These are phyloP conservation scores for Wiebesia pumilae DNA, from an alignment of 1,140 invertebrate species.

Conservation along the genomic window DNA sequence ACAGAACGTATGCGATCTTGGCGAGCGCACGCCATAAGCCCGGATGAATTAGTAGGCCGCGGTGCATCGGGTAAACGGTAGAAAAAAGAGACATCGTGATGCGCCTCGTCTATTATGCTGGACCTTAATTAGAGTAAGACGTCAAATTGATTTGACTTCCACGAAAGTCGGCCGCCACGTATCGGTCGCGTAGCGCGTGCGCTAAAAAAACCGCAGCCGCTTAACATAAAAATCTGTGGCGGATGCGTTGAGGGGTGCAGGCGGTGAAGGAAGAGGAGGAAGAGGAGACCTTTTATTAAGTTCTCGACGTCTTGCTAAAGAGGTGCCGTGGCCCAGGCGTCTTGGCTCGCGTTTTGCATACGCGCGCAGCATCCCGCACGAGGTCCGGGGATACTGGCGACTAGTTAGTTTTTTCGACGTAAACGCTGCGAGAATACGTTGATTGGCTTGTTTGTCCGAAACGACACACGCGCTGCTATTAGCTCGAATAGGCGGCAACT, in stretches of 20 bases:
- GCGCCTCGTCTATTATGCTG: slow-evolving; percentile 31
- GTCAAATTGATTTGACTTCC: slow-evolving; percentile 49
- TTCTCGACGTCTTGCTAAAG: slow-evolving; percentile 44
- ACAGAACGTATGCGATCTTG: background rate
- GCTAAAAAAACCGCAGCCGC: slow-evolving; percentile 6
- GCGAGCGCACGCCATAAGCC: background rate
- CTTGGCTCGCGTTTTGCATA: slow-evolving; percentile 17
- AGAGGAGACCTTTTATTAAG: slow-evolving; percentile 13
- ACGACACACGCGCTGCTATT: slow-evolving; percentile 14
- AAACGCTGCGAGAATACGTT: background rate
- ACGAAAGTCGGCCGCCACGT: slow-evolving; percentile 6
- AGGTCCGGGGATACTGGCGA: background rate
- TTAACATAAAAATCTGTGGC: slow-evolving; percentile 40
- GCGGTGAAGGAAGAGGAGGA: background rate
- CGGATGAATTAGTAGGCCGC: background rate
- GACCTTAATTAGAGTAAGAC: slow-evolving; percentile 52
- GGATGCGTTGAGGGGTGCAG: background rate
- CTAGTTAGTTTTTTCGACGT: background rate
- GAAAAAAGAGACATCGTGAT: background rate
- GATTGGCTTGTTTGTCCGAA: slow-evolving; percentile 31
- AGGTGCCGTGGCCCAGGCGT: background rate
- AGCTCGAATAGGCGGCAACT: background rate
- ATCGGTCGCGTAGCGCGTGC: background rate
- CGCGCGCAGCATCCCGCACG: background rate
- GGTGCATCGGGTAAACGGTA: background rate